Evolutionary conservation across 2,797 vertebrate genomes (phyloP).

Genomic region (Xenopus petersii): DNA sequence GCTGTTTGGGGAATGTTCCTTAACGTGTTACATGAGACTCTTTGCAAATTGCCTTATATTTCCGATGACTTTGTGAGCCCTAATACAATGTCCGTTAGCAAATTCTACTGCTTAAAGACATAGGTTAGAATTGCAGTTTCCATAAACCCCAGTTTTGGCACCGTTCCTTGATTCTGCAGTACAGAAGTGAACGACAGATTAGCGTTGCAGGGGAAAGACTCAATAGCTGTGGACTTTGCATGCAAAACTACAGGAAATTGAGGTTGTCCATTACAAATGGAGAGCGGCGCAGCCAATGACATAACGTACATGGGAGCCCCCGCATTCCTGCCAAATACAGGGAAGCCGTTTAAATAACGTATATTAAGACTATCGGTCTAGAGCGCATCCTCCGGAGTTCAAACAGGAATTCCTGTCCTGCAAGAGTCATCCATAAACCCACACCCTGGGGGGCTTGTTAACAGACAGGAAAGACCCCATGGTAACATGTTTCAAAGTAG

Average conservation of each 20-base stretch:
- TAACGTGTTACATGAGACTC: no score
- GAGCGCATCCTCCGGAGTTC: neutral
- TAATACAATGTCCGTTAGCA: no score
- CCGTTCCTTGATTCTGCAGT: neutral
- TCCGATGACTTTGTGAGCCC: no score
- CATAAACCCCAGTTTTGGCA: neutral
- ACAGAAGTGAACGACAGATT: neutral
- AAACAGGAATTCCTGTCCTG: slow-evolving; percentile 20
- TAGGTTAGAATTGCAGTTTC: no score
- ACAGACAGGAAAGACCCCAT: neutral
- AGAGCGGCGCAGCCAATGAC: neutral
- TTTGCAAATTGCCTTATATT: no score
- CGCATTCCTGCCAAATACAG: neutral
- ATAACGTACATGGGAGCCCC: neutral
- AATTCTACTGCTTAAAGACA: no score
- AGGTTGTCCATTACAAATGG: neutral
- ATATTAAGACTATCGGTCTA: neutral
- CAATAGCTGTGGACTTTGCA: neutral
- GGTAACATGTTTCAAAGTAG: neutral
- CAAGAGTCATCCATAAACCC: neutral
- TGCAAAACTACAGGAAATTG: neutral
- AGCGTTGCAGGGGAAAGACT: neutral
- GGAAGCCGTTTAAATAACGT: neutral
- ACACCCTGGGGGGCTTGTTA: neutral
- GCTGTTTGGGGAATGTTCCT: no score